Conservation (phyloP, 92 coral and sea anemone genomes). For the Virgularia gustaviana region DNA sequence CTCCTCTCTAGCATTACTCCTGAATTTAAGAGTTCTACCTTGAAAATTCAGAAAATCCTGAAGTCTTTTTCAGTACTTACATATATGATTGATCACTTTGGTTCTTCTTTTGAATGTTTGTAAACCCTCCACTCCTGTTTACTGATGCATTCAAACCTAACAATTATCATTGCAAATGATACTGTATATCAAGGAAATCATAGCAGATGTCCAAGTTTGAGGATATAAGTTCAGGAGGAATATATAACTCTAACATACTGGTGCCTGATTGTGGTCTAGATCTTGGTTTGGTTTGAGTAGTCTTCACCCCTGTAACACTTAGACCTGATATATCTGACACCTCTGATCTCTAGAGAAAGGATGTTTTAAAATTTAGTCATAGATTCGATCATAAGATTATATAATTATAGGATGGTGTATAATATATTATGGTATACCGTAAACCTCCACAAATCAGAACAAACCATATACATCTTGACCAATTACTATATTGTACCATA, state of each 20-base stretch:
- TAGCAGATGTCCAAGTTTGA: background rate
- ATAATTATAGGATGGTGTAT: no score
- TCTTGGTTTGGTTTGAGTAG: slow-evolving; percentile 13
- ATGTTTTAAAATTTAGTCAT: background rate
- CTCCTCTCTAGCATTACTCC: background rate
- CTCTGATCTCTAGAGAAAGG: slow-evolving; percentile 14
- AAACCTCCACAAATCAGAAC: no score
- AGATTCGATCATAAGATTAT: background rate
- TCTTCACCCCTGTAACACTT: slow-evolving; percentile 33
- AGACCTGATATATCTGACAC: slow-evolving; percentile 5
- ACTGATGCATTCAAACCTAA: slow-evolving; percentile 19
- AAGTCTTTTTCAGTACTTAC: background rate
- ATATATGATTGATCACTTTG: background rate
- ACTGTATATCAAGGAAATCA: background rate
- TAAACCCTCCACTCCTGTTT: background rate
- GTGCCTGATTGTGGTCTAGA: slow-evolving; percentile 1
- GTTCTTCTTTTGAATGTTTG: background rate
- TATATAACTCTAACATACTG: background rate
- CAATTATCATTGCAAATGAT: no score
- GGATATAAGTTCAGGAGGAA: background rate
- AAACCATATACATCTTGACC: no score
- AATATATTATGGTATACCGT: no score
- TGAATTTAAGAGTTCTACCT: background rate
- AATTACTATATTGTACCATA: no score
- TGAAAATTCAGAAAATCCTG: no score